Base-by-base conservation (phyloP, 37 sponge, comb jelly and placozoan genomes). In the Tethya wilhelma region DNA sequence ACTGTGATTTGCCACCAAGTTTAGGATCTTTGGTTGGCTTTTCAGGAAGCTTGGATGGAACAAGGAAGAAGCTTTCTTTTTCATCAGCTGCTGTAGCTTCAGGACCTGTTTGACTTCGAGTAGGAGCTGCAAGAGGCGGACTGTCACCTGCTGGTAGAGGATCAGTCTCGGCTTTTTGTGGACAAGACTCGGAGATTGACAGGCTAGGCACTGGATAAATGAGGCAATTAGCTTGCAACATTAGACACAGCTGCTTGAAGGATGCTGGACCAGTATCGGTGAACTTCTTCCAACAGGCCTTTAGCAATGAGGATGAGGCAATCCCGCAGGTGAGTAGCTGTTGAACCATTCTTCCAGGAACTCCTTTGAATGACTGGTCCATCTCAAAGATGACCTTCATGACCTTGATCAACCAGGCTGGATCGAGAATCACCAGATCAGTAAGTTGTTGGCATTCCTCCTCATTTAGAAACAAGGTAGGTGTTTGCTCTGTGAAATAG, bases 301-400 rank as follows among this genome's bases (percentile, higher is more conserved):
- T 20, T 37, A 87, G 59, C n/a, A 75, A 17, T 36, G 55, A 34
- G 0, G 20, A 28, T 28, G 37, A 26, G 42, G 77, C 71, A 25
- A 56, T 40, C 12, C 82, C 82, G 33, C 29, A 41, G 20, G 58
- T 23, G 1, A 20, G 53, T 4, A 87, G 60, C 28, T 9, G 29
- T 31, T 20, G 8, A 8, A 67, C 4, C 39, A 31, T 4, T 4
- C 33, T 31, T 31, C 32, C 38, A 6, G 7, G 7, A 4, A 67
- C 37, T 20, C 37, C 38, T 67, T 30, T 20, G 5, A 4, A 9
- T 8, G 14, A 20, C 26, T 23, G n/a, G 7, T 60, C 28, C 33
- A 88, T 66, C 33, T 77, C 75, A 65, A 90, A 68, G 23, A 84
- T 34, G n/a, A 79, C 68, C 29, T 74, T 84, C 90, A 90, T 90